Base-by-base conservation (phyloP, 2,888 invertebrate species). In the Anorthoa munda region DNA sequence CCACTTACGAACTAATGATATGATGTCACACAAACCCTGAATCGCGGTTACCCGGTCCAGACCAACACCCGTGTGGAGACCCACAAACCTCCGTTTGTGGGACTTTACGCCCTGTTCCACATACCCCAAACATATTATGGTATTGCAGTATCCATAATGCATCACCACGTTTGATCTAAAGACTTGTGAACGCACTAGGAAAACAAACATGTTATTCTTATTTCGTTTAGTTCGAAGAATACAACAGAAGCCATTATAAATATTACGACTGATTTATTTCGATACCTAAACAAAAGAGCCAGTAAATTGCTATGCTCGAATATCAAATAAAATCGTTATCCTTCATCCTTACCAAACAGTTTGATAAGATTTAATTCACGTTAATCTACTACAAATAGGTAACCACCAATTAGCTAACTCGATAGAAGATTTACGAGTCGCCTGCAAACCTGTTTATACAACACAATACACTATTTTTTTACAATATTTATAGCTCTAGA, bases 401-500 rank as follows among this genome's bases (percentile, higher is more conserved):
- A 66, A 69, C 66, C 51, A 72, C 46, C 81, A 81, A 80, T 84
- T 81, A 73, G 65, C 50, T 66, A 85, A 85, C 82, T 86, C 88
- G 76, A 81, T 76, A 77, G 67, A 72, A 84, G 84, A 90, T 90
- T 90, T 89, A 90, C 86, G 80, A 65, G 66, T 77, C 53, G 63
- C 83, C 77, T 77, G 81, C 79, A 83, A 89, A 90, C 89, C 82
- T 74, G 87, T 88, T 89, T 82, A 82, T 85, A 81, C 75, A 81
- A 85, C 77, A 87, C 75, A 84, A 89, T 66, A 64, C 56, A 23
- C 46, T 87, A 90, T 91, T 59, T 90, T 88, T 85, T 76, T 77
- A 81, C 84, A 80, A 88, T 90, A 93, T 93, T 94, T 94, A 95
- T 93, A 89, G 84, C 88, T 88, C 83, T 88, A 93, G 93, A 95